Conservation (phyloP, 1,140 invertebrate genomes). For the Anoplolepis gracilipes region DNA sequence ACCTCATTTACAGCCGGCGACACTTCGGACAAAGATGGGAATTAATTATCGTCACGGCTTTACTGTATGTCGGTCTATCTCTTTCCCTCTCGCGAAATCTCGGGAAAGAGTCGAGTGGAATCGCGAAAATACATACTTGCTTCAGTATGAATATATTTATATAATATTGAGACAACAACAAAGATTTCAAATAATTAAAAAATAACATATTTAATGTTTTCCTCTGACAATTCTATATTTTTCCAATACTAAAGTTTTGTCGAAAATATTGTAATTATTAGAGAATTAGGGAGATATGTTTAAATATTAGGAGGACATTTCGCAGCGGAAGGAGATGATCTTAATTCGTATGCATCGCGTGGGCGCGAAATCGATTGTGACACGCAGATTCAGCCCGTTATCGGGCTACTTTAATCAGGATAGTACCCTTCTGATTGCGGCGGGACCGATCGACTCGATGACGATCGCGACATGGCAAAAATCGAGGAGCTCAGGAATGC, state of each 20-base stretch:
- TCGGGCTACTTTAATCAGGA: conserved; percentile 64
- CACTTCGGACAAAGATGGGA: conserved; percentile 48
- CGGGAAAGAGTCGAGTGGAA: conserved; percentile 24
- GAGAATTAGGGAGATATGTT: too few species aligned
- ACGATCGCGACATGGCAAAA: conserved; percentile 58
- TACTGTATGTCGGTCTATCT: background rate
- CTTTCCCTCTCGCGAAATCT: conserved; percentile 10
- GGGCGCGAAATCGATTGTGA: conserved; percentile 69
- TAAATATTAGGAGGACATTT: background rate
- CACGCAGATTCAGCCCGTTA: conserved; percentile 60
- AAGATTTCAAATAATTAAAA: too few species aligned
- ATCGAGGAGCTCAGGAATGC: conserved; percentile 67
- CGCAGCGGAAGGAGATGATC: background rate
- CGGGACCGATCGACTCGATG: conserved; percentile 41
- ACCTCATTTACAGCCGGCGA: conserved; percentile 57
- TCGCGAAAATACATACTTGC: background rate
- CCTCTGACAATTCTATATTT: too few species aligned
- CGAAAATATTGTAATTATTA: background rate
- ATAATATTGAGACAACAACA: background rate
- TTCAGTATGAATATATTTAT: background rate
- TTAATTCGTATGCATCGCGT: conserved; percentile 50
- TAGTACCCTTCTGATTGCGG: conserved; percentile 61
- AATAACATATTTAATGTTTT: too few species aligned
- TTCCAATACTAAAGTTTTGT: background rate
- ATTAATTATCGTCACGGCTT: conserved; percentile 65